Conservation (phyloP, 2,888 invertebrate genomes). For the Brachyptera putata region DNA sequence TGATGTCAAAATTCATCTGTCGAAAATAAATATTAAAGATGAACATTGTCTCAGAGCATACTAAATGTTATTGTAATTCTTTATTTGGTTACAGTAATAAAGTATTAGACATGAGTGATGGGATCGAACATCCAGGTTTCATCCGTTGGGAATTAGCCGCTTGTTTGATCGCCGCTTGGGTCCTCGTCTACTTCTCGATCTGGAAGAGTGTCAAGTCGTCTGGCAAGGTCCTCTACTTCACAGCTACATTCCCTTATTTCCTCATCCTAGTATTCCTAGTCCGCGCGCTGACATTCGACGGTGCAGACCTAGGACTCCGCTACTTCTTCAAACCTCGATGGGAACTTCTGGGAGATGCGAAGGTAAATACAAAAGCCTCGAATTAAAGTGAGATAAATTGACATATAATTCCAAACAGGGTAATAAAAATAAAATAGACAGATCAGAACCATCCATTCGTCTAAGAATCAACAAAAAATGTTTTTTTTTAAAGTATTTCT, state of each 20-base stretch:
- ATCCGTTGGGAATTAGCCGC: conserved; percentile 87
- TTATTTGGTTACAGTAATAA: conserved; percentile 63
- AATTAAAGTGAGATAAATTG: no score
- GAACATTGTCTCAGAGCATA: no score
- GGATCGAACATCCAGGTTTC: conserved; percentile 75
- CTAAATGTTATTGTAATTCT: no score
- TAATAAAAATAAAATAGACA: no score
- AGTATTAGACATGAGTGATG: conserved; percentile 77
- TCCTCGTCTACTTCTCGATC: conserved; percentile 90
- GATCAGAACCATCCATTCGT: no score
- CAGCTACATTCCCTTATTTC: conserved; percentile 87
- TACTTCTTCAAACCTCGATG: conserved; percentile 87
- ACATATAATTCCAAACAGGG: no score
- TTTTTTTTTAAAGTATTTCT: no score
- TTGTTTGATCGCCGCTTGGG: conserved; percentile 87
- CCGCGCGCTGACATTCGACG: conserved; percentile 84
- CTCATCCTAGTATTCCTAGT: conserved; percentile 81
- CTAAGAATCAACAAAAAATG: no score
- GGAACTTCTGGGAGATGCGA: conserved; percentile 74
- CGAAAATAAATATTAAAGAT: no score
- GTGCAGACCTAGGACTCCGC: conserved; percentile 76
- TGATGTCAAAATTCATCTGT: no score
- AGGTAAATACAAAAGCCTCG: conserved; percentile 49
- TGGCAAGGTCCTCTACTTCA: conserved; percentile 85
- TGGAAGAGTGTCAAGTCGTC: conserved; percentile 97